phyloP scores from a whole-genome alignment of 2,797 vertebrate species.

The Sardinella longiceps region DNA sequence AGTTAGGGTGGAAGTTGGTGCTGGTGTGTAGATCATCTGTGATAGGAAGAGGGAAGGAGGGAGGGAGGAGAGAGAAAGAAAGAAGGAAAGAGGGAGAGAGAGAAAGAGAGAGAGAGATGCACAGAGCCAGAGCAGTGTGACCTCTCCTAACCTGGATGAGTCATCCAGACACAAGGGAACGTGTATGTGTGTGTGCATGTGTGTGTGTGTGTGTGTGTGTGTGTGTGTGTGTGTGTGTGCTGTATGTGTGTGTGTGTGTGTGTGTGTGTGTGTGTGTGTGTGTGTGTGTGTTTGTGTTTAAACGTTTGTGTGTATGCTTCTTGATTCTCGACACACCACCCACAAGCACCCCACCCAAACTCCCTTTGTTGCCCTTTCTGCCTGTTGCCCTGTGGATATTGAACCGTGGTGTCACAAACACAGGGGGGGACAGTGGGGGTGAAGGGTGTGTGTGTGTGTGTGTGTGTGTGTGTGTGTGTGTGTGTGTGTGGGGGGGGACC shows the following conservation, averaged over 20 bases:
- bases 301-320: background rate
- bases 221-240: background rate
- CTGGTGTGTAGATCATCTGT: constrained; percentile 19
- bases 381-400: background rate
- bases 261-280: constrained; percentile 32
- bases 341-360: constrained; percentile 11
- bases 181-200: constrained; percentile 46
- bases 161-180: constrained; percentile 5
- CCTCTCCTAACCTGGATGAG: constrained; percentile 24
- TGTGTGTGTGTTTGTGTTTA: background rate
- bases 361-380: constrained; percentile 9
- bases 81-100: background rate
- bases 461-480: background rate
- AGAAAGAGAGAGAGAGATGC: background rate
- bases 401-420: constrained; percentile 28
- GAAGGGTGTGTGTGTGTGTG: constrained; percentile 47
- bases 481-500: constrained; percentile 28
- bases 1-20: constrained; percentile 58
- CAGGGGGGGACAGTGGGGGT: constrained; percentile 1
- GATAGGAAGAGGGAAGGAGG: background rate
- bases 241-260: constrained; percentile 38
- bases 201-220: background rate
- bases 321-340: background rate
- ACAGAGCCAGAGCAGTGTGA: constrained; percentile 2
- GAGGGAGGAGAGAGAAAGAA: background rate